phyloP scores from a whole-genome alignment of 2,113 vertebrate genomes.

The Perca schrenkii region DNA sequence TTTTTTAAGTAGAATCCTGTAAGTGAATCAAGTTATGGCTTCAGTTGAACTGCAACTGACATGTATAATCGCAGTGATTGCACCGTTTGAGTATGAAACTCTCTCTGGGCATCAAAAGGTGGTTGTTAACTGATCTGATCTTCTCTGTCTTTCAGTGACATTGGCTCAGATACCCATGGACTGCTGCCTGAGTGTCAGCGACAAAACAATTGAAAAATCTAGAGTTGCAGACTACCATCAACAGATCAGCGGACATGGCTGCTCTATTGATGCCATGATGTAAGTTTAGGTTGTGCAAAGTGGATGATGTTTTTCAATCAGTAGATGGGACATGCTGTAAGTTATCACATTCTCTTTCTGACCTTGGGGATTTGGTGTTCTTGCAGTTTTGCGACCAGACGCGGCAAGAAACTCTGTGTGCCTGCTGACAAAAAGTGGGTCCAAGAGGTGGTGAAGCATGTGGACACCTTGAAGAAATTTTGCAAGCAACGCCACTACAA shows the following conservation, averaged over 20 bases:
- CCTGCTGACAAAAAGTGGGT: background rate
- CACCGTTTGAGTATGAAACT: background rate
- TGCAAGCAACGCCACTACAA: background rate
- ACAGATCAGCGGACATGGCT: slow-evolving; percentile 50
- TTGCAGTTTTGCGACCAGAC: slow-evolving; percentile 59
- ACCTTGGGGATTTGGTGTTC: background rate
- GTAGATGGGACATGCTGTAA: background rate
- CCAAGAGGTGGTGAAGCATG: fast-evolving
- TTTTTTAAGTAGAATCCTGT: background rate
- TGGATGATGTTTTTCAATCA: background rate
- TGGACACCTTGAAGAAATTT: fast-evolving
- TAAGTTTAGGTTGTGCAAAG: slow-evolving; percentile 32
- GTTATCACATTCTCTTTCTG: background rate
- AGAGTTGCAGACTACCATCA: fast-evolving
- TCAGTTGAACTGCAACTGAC: background rate
- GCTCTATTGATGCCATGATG: slow-evolving; percentile 47
- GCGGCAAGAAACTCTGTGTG: background rate
- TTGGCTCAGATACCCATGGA: slow-evolving; percentile 19
- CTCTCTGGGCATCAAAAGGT: background rate
- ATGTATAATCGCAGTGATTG: background rate
- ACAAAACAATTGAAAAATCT: fast-evolving
- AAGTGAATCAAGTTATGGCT: background rate
- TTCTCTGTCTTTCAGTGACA: slow-evolving; percentile 35
- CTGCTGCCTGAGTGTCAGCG: slow-evolving; percentile 44
- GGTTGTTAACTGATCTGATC: background rate